Percentiles rank a stretch among this genome's conserved stretches.
phyloP scores from a whole-genome alignment of 2,888 invertebrate species.

The Microplitis manilae region DNA sequence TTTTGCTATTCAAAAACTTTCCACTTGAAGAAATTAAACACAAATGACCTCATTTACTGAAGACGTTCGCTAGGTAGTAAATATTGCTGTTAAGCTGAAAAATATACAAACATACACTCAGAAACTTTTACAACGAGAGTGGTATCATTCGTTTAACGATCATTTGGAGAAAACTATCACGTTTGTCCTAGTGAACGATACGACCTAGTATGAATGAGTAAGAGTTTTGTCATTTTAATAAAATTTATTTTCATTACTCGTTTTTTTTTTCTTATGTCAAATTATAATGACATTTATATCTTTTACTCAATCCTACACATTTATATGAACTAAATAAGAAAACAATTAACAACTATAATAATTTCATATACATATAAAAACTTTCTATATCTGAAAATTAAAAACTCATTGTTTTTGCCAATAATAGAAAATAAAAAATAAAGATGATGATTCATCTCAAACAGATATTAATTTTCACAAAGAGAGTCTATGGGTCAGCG shows the following conservation, averaged over 20 bases:
- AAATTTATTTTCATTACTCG: not conserved
- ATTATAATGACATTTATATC: not conserved
- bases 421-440: not conserved
- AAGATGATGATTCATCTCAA: conserved; percentile 18
- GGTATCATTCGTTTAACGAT: conserved; percentile 23
- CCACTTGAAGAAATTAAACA: conserved; percentile 12
- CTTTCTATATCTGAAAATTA: not conserved
- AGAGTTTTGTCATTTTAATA: not conserved
- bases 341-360: not conserved
- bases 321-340: not conserved
- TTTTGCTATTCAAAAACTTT: conserved; percentile 10
- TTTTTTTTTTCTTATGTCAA: not conserved
- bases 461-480: conserved; percentile 26
- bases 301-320: not conserved
- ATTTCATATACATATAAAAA: not conserved
- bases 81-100: not conserved
- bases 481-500: conserved; percentile 20
- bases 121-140: conserved; percentile 11
- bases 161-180: conserved; percentile 35
- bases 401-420: not conserved
- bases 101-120: conserved; percentile 2
- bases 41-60: conserved; percentile 23
- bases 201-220: conserved; percentile 20
- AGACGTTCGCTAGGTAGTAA: conserved; percentile 10
- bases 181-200: conserved; percentile 35